These are phyloP conservation scores for Mythimna loreyi DNA, from an alignment of 2,888 invertebrate species.

Conservation along the genomic window DNA sequence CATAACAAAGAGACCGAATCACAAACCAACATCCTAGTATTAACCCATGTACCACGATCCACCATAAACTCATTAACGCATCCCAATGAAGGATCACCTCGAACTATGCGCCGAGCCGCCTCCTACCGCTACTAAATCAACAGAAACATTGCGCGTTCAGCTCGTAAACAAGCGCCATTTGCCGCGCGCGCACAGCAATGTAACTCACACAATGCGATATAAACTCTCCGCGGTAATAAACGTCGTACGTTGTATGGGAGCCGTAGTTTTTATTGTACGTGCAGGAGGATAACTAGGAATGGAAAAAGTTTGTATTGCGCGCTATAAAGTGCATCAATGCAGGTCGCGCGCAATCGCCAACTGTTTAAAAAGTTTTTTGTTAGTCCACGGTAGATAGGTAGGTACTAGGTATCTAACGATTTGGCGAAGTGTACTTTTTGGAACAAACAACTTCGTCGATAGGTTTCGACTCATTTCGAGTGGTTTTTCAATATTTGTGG, in stretches of 20 bases:
- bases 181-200: constrained; percentile 58
- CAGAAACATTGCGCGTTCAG: constrained; percentile 54
- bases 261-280: constrained; percentile 50
- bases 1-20: neutral
- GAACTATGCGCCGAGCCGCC: constrained; percentile 41
- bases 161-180: constrained; percentile 66
- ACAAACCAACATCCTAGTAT: constrained; percentile 17
- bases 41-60: constrained; percentile 17
- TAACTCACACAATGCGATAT: constrained; percentile 55
- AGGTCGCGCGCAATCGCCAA: constrained; percentile 21
- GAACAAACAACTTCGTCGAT: constrained; percentile 3
- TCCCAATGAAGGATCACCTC: constrained; percentile 39
- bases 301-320: constrained; percentile 65
- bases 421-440: constrained; percentile 11
- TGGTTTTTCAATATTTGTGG: constrained; percentile 3
- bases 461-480: neutral
- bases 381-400: constrained; percentile 3
- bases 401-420: constrained; percentile 1
- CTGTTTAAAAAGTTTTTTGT: constrained; percentile 44
- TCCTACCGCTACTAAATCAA: constrained; percentile 49
- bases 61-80: constrained; percentile 59
- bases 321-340: constrained; percentile 59
- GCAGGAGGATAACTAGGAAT: constrained; percentile 57
- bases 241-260: constrained; percentile 49
- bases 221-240: constrained; percentile 56